These are phyloP conservation scores for Stictocephala bisonia DNA, from an alignment of 2,888 invertebrate genomes.

Conservation along the genomic window DNA sequence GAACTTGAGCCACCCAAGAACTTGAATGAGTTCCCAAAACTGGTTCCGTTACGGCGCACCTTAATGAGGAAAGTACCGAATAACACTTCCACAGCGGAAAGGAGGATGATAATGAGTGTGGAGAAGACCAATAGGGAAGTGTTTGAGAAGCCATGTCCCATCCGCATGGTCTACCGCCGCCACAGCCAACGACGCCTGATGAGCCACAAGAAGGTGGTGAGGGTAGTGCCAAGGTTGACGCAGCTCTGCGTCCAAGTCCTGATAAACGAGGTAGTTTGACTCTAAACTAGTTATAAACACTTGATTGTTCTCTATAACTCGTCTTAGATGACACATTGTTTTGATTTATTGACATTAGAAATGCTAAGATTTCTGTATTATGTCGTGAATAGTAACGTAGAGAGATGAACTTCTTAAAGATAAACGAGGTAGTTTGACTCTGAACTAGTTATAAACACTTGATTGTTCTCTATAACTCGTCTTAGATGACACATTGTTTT, in stretches of 20 bases:
- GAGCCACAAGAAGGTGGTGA: slow-evolving; percentile 1
- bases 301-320: too few relatives aligned
- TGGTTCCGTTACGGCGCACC: neutral
- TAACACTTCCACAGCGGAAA: neutral
- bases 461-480: too few relatives aligned
- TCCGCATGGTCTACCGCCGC: slow-evolving; percentile 40
- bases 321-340: too few relatives aligned
- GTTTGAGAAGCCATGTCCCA: slow-evolving; percentile 42
- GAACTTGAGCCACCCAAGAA: slow-evolving; percentile 34
- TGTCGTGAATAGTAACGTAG: too few relatives aligned
- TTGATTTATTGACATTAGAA: too few relatives aligned
- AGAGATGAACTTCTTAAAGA: too few relatives aligned
- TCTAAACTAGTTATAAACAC: too few relatives aligned
- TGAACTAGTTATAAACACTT: too few relatives aligned
- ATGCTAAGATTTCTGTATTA: too few relatives aligned
- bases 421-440: too few relatives aligned
- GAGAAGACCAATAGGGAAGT: slow-evolving; percentile 39
- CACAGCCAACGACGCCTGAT: slow-evolving; percentile 43
- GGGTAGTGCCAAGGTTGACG: slow-evolving; percentile 36
- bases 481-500: too few relatives aligned
- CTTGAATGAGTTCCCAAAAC: neutral
- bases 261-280: slow-evolving; percentile 35
- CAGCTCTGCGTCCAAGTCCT: slow-evolving; percentile 44
- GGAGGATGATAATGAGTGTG: slow-evolving; percentile 15
- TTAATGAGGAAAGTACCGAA: neutral